These are phyloP conservation scores for Nephrotoma guestfalica DNA, from an alignment of 2,888 invertebrate species.

Conservation along the genomic window DNA sequence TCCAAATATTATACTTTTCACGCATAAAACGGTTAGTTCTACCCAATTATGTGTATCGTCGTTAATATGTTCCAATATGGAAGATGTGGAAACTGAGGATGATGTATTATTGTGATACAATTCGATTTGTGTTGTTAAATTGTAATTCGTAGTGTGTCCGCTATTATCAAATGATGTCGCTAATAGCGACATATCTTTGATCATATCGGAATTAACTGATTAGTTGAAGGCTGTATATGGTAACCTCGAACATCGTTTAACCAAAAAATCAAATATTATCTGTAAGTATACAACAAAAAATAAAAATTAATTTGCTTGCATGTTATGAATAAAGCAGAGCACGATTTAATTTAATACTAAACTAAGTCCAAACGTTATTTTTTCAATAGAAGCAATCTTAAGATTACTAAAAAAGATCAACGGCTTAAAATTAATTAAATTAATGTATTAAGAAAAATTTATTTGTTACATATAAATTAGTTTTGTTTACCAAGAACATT, in stretches of 20 bases:
- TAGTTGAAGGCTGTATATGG: neutral
- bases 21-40: slow-evolving; percentile 42
- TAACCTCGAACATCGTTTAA: neutral
- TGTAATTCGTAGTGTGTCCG: neutral
- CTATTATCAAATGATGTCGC: neutral
- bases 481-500: too few relatives aligned
- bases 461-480: neutral
- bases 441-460: neutral
- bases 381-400: too few relatives aligned
- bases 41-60: slow-evolving; percentile 31
- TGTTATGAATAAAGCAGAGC: neutral
- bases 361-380: too few relatives aligned
- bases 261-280: neutral
- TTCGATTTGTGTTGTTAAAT: neutral
- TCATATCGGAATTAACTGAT: neutral
- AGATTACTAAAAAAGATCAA: too few relatives aligned
- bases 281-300: neutral
- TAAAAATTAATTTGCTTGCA: neutral
- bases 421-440: neutral
- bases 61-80: slow-evolving; percentile 10
- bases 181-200: slow-evolving; percentile 6
- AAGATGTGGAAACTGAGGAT: slow-evolving; percentile 3
- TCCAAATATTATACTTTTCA: slow-evolving; percentile 67
- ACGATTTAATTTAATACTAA: neutral
- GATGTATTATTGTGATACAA: neutral